Base-by-base conservation (phyloP, 2,797 vertebrate species). In the Phrynocephalus forsythii region DNA sequence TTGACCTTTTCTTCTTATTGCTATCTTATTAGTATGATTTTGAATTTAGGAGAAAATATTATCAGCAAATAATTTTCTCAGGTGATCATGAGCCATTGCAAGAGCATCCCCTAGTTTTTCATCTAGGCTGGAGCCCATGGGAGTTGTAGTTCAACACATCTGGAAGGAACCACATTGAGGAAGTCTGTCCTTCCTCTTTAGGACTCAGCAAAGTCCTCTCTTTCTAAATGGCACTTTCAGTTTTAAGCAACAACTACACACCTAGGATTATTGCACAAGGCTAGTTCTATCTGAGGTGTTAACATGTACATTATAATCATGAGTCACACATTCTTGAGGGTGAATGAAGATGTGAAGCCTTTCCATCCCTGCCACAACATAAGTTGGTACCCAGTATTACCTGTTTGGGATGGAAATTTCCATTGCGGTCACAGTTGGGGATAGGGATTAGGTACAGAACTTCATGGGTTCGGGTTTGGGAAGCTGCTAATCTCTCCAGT, bases 361-460 rank as follows among this genome's bases (percentile, higher is more conserved):
- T 28, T 24, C 6, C 68, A 72, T 56, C n/a, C 5, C 3, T 83
- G 48, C n/a, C 82, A 85, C 56, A 72, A 28, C 6, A 30, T 44
- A 1, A 0, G 81, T 6, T 0, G 0, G 68, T 69, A 38, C 73
- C 4, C 16, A 0, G 60, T 89, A 86, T 88, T 91, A 99, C 98
- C 98, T 99, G 98, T 92, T 99, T 99, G 73, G 97, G 95, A 78
- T 99, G 98, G 96, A 98, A 99, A 92, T 98, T 98, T 94, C 98
- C 98, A 0, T 98, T 98, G 90, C 97, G 98, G 96, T 99, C 98
- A 83, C 98, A 99, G 97, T 99, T 99, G 91, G 98, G 98, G 88
- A 99, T 99, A 87, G 98, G 98, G 95, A 98, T 98, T 82, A 97
- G 96, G 16, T 98, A 98, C 90, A 99, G 97, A 87, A 98, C 98